Conservation (phyloP, 2,888 invertebrate genomes). For the Eumacrocentrus americanus region DNA sequence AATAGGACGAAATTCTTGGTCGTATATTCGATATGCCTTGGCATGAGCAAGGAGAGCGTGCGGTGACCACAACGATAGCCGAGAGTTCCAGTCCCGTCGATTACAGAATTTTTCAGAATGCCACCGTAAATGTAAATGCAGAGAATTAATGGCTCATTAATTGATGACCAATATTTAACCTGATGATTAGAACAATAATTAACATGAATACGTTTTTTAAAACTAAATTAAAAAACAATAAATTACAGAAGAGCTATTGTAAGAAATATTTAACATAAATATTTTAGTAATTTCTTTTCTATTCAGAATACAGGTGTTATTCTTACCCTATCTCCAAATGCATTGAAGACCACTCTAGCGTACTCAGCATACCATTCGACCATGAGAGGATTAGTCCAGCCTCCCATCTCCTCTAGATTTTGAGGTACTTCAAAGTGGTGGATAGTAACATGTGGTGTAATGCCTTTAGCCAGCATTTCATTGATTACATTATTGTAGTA, state of each 20-base stretch:
- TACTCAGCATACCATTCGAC: slow-evolving; percentile 71
- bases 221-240: too few species aligned
- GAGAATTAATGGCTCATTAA: slow-evolving; percentile 75
- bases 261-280: too few species aligned
- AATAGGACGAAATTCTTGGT: slow-evolving; percentile 64
- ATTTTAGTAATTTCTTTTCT: too few species aligned
- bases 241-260: too few species aligned
- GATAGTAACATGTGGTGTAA: slow-evolving; percentile 68
- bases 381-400: slow-evolving; percentile 72
- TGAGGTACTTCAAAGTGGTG: slow-evolving; percentile 67
- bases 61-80: slow-evolving; percentile 71
- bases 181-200: slow-evolving; percentile 19
- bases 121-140: slow-evolving; percentile 65
- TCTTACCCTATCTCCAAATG: slow-evolving; percentile 69
- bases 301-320: too few species aligned
- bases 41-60: slow-evolving; percentile 71
- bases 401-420: slow-evolving; percentile 69
- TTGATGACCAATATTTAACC: slow-evolving; percentile 72
- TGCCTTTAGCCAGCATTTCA: slow-evolving; percentile 67
- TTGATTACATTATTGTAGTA: slow-evolving; percentile 81
- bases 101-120: slow-evolving; percentile 26
- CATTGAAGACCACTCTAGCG: slow-evolving; percentile 67
- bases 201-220: too few species aligned
- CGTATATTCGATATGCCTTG: slow-evolving; percentile 68
- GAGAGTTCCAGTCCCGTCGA: slow-evolving; percentile 62